Evolutionary conservation across 1,140 invertebrate species (phyloP), one percentile per base, ranked within the genome.

Genomic region (Amyelois transitella): DNA sequence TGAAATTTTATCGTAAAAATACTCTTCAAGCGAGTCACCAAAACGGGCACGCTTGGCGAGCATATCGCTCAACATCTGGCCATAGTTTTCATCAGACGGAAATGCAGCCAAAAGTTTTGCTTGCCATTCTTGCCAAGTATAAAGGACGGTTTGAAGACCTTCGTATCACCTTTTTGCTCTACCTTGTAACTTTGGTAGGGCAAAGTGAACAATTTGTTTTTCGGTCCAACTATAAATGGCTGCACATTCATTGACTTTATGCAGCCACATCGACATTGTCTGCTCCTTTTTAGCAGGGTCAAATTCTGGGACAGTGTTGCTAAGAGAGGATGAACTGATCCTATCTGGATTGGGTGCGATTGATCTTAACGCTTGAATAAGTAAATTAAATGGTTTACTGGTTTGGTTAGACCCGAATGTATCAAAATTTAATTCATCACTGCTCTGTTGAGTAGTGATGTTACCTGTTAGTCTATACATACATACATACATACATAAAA

Each of bases 231-330:
- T 18, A 17, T 51, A 51, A 51, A 51, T 32, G 6, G 5, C 7
- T 18, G 19, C 21, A 51, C 49, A 51, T 12, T 51, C 49, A 19
- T 51, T 51, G 2, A 53, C 32, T 44, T 44, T 53, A 20, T 43
- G 32, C 1, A 43, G 32, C 43, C 51, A 51, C 49, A 51, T 51
- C 8, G 22, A 18, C 49, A 51, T 51, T 3, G 49, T 51, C 25
- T 51, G 49, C 19, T 51, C 49, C 32, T 32, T n/a, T n/a, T n/a
- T n/a, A n/a, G n/a, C n/a, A n/a, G n/a, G n/a, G n/a, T n/a, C n/a
- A n/a, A n/a, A n/a, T 51, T 51, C 49, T 5, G 49, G 49, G n/a
- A 51, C 22, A 51, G 49, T 51, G 32, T 51, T 51, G n/a, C n/a
- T n/a, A n/a, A n/a, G n/a, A n/a, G n/a, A n/a, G n/a, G n/a, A n/a